phyloP scores from a whole-genome alignment of 2,113 vertebrate genomes.

The Rhadina sibilatrix region DNA sequence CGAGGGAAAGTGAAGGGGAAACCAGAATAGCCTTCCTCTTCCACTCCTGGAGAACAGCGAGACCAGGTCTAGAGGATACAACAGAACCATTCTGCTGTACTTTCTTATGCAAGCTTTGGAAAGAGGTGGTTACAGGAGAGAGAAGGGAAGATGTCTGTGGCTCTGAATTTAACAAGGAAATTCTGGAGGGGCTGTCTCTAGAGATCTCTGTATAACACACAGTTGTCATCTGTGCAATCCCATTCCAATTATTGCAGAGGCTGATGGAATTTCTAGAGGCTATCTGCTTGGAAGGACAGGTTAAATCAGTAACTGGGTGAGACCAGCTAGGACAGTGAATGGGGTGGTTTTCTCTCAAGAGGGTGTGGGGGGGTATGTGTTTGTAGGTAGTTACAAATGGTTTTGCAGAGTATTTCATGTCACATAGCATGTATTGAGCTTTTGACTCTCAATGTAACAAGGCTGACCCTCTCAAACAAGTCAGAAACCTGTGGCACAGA shows the following conservation, averaged over 20 bases:
- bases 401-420: background rate
- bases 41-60: background rate
- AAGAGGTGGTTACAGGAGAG: background rate
- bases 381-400: background rate
- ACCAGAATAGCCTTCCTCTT: background rate
- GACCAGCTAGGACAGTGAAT: background rate
- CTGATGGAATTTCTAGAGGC: background rate
- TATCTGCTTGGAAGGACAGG: background rate
- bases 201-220: background rate
- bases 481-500: background rate
- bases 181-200: background rate
- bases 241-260: background rate
- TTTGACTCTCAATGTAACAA: background rate
- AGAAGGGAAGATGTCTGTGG: background rate
- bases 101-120: background rate
- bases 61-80: background rate
- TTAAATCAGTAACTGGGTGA: background rate
- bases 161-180: background rate
- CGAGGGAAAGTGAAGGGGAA: background rate
- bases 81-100: background rate
- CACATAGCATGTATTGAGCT: background rate
- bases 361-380: background rate
- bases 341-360: fast-evolving
- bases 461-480: background rate
- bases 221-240: background rate